phyloP scores from a whole-genome alignment of 2,888 invertebrate species.

The Chrysomela aeneicollis region DNA sequence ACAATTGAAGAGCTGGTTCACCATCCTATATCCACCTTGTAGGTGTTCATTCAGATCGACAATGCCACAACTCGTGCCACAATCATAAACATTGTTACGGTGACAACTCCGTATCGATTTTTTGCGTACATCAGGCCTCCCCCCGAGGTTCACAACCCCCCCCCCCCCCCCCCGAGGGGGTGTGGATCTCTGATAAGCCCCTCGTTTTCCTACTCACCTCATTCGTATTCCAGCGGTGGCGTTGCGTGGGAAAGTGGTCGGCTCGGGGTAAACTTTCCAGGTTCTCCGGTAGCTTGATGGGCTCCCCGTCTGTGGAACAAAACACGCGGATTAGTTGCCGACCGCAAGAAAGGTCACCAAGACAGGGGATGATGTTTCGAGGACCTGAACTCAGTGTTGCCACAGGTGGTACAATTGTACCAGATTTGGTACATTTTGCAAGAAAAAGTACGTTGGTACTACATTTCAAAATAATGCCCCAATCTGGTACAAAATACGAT shows the following conservation, averaged over 20 bases:
- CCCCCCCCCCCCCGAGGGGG: constrained; percentile 11
- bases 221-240: constrained; percentile 99
- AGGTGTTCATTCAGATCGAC: too few species aligned
- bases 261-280: constrained; percentile 93
- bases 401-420: too few species aligned
- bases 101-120: too few species aligned
- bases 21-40: too few species aligned
- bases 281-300: constrained; percentile 93
- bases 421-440: too few species aligned
- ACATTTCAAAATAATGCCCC: too few species aligned
- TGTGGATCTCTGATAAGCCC: constrained; percentile 36
- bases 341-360: background rate
- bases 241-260: constrained; percentile 92
- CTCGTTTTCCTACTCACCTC: constrained; percentile 74
- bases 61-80: too few species aligned
- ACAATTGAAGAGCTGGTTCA: too few species aligned
- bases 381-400: too few species aligned
- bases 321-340: constrained; percentile 25
- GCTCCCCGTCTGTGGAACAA: constrained; percentile 83
- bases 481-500: too few species aligned
- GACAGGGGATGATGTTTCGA: background rate
- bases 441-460: too few species aligned
- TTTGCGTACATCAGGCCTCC: constrained; percentile 11
- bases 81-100: too few species aligned
- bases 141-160: constrained; percentile 8